Base-by-base conservation (phyloP, 2,797 vertebrate genomes). In the Eurystomus glaucurus region DNA sequence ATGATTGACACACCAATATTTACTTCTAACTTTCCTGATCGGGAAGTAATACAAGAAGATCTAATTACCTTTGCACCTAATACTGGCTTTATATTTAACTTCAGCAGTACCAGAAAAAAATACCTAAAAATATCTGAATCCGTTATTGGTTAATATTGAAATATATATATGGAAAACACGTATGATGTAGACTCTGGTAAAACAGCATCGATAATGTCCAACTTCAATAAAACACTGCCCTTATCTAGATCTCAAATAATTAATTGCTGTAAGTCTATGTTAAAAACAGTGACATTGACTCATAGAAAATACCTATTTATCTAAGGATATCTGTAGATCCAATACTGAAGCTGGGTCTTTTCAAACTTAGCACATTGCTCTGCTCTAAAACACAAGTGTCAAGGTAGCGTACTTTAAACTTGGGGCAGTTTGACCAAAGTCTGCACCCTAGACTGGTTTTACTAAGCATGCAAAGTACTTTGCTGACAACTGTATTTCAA, bases 361-460 rank as follows among this genome's bases (percentile, higher is more conserved):
- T 46, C 4, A 87, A 64, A 91, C 16, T 17, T 4, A 68, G 11
- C 14, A 65, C 10, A 11, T 6, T 35, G 3, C 22, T 90, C 35
- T 70, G 7, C 13, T 29, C 48, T 26, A 16, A 84, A 82, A 55
- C 29, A 39, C 0, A 1, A 31, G 5, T n/a, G 25, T 22, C 2
- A 33, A 64, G 51, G 10, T 28, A 79, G 19, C 3, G 60, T 50
- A 48, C 8, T n/a, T 39, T 41, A 85, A 87, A 76, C 5, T 3
- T 29, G 2, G 15, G 17, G 4, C 7, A 45, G 7, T 33, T 19
- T 33, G 23, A 68, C 46, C 13, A 68, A 62, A 54, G 61, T 25
- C 23, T 57, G 10, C 29, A 45, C 29, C 35, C 22, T 46, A 4
- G 1, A 6, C 8, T 41, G 31, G 29, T 78, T 94, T 64, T 33